A percentile compares a stretch with the other conserved stretches of the same genome.
Evolutionary conservation across 1,140 invertebrate species (phyloP).

Genomic region (Caenorhabditis tropicalis): DNA sequence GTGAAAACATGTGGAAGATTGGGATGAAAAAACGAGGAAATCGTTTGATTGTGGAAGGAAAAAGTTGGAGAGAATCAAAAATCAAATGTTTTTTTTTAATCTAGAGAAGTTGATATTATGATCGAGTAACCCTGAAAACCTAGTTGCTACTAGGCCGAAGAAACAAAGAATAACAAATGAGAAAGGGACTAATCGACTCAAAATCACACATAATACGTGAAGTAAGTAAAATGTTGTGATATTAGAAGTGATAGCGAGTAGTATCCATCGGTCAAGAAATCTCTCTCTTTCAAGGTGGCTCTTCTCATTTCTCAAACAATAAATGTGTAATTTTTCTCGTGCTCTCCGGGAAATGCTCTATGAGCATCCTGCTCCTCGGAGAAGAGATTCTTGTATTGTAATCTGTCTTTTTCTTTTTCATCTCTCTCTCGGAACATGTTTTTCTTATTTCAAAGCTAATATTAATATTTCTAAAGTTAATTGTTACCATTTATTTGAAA

Average conservation of each 20-base stretch:
- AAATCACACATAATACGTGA: neutral
- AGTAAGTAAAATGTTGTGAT: constrained; percentile 44
- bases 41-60: neutral
- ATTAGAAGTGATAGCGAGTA: neutral
- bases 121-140: too few species aligned
- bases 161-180: too few species aligned
- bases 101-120: too few species aligned
- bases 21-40: neutral
- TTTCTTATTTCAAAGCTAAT: too few species aligned
- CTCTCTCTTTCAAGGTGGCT: constrained; percentile 1
- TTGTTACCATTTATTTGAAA: too few species aligned
- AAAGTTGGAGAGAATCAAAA: neutral
- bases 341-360: neutral
- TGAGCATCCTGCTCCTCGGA: neutral
- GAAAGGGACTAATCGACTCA: neutral
- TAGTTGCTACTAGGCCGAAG: too few species aligned
- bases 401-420: neutral
- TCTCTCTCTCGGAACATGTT: neutral
- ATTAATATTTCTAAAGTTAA: too few species aligned
- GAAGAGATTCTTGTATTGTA: neutral
- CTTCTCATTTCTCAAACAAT: neutral
- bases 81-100: too few species aligned
- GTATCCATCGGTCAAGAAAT: neutral
- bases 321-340: constrained; percentile 32
- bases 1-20: constrained; percentile 28